phyloP scores from a whole-genome alignment of 2,888 invertebrate species.

The Ctena decussata region DNA sequence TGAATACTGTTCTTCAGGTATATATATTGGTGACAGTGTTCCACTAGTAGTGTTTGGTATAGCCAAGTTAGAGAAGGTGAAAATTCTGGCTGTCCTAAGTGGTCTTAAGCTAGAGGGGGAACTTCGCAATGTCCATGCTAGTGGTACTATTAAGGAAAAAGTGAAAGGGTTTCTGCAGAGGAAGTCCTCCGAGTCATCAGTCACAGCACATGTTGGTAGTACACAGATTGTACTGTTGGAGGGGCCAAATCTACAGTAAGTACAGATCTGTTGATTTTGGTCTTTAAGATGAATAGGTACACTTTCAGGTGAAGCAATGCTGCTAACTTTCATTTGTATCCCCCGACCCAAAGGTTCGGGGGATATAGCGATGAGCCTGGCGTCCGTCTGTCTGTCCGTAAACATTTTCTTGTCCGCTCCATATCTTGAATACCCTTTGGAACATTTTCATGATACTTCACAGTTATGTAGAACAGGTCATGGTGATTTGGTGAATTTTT shows the following conservation, averaged over 20 bases:
- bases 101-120: conserved; percentile 98
- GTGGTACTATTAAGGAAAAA: conserved; percentile 96
- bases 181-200: conserved; percentile 86
- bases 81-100: conserved; percentile 93
- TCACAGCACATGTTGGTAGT: conserved; percentile 95
- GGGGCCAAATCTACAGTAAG: conserved; percentile 96
- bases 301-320: no score
- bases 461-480: no score
- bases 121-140: conserved; percentile 96
- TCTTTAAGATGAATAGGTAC: no score
- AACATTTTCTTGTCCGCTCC: no score
- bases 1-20: conserved; percentile 82
- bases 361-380: no score
- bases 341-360: no score
- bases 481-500: no score
- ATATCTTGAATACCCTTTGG: no score
- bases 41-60: conserved; percentile 93
- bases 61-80: conserved; percentile 90
- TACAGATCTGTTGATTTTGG: no score
- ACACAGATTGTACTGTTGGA: conserved; percentile 97
- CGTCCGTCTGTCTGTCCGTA: no score
- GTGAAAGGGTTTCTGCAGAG: conserved; percentile 85
- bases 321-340: no score
- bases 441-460: no score
- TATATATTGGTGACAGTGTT: conserved; percentile 85